These are phyloP conservation scores for Macropodus opercularis DNA, from an alignment of 2,797 vertebrate genomes.

Conservation along the genomic window DNA sequence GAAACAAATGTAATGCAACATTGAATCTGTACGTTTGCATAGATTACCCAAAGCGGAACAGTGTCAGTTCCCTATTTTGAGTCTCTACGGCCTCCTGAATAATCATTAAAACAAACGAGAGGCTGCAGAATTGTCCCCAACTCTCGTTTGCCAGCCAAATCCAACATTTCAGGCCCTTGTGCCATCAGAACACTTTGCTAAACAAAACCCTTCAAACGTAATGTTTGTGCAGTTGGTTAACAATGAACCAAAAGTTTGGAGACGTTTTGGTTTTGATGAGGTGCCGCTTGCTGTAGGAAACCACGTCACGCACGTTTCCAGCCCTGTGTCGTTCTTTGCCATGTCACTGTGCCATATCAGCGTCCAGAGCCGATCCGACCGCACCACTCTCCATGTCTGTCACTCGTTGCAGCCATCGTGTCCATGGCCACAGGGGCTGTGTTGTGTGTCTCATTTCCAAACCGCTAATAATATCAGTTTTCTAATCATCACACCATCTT, in stretches of 20 bases:
- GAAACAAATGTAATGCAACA: slow-evolving; percentile 38
- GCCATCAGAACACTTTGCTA: slow-evolving; percentile 9
- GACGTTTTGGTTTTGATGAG: no score
- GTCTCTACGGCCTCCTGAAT: slow-evolving; percentile 24
- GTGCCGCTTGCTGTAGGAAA: slow-evolving; percentile 29
- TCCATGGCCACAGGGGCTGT: neutral
- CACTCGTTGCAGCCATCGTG: neutral
- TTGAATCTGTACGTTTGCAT: slow-evolving; percentile 26
- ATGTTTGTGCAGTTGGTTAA: neutral
- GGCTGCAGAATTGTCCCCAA: slow-evolving; percentile 1
- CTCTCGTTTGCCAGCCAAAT: neutral
- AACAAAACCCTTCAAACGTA: slow-evolving; percentile 13
- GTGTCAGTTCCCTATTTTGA: slow-evolving; percentile 30
- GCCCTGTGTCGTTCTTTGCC: slow-evolving; percentile 17
- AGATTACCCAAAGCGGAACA: slow-evolving; percentile 9
- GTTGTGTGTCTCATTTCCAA: no score
- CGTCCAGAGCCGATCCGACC: no score
- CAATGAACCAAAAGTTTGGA: slow-evolving; percentile 33
- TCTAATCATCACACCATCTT: no score
- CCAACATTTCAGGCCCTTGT: neutral
- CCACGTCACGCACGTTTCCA: no score
- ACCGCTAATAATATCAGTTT: no score
- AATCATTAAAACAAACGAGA: slow-evolving; percentile 22
- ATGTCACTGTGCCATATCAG: slow-evolving; percentile 37
- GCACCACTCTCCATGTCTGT: neutral